Base-by-base conservation (phyloP, 1,140 invertebrate species). In the Drosophila orena region DNA sequence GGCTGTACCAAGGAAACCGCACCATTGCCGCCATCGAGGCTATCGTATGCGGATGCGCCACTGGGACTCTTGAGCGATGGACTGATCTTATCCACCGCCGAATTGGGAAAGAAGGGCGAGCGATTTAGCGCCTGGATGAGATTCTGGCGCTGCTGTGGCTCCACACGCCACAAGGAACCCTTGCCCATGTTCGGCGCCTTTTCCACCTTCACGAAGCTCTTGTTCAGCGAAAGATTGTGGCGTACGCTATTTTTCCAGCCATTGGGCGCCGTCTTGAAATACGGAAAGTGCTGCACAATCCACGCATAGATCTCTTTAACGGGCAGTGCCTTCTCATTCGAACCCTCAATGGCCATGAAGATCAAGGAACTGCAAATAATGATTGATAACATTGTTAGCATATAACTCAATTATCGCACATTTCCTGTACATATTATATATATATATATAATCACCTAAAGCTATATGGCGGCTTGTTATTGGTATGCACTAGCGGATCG, bases 231-330 rank as follows among this genome's bases (percentile, higher is more conserved):
- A 40, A 99, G 93, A 93, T 99, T 99, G 93, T 99, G 98, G 72
- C 98, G 94, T 2, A 99, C 98, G 56, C 97, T 98, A 93, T 99
- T 99, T 94, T 99, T 99, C 98, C 98, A 99, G 17, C 98, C 98
- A 81, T 97, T 98, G 1, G 98, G 98, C 3, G 98, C 98, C 80
- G 97, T 97, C 88, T 97, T 96, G 93, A 99, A 99, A 93, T 99
- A 99, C 0, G 98, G 98, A 93, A 99, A 99, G 92, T 99, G 98
- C 76, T 97, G 96, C 75, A 98, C 93, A 69, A 99, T 99, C 98
- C 98, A 99, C n/a, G 97, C 96, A 91, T 99, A 99, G 77, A 99
- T 99, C 92, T 99, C 98, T 91, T 98, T 98, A 0, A 99, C 98
- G 2, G 98, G 97, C 57, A 98, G 91, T 6, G 97, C 97, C 91